Conservation (phyloP, 2,888 invertebrate species). For the Scelioninae gen. 2 region DNA sequence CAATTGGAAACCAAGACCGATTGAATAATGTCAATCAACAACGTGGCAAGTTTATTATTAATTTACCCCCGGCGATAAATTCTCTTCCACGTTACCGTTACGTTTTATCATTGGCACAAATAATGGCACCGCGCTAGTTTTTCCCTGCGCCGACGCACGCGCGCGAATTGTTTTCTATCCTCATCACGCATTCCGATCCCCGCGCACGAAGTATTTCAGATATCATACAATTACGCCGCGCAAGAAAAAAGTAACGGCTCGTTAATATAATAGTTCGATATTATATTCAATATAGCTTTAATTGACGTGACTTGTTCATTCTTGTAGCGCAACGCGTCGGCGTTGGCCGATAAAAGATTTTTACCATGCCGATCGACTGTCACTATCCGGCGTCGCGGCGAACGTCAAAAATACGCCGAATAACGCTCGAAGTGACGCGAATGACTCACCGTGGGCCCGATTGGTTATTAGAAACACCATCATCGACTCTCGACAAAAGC, state of each 20-base stretch:
- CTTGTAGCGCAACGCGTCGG: constrained; percentile 56
- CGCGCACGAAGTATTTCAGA: constrained; percentile 39
- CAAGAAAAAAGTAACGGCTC: constrained; percentile 48
- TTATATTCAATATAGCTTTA: constrained; percentile 60
- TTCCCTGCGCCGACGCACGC: constrained; percentile 18
- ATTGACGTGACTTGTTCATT: constrained; percentile 59
- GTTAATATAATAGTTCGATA: constrained; percentile 53
- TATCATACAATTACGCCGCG: constrained; percentile 49
- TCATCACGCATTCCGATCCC: constrained; percentile 42
- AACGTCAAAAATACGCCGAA: constrained; percentile 57
- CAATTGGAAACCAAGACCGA: no score
- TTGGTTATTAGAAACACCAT: constrained; percentile 60
- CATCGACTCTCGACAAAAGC: constrained; percentile 59
- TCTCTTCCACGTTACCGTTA: constrained; percentile 50
- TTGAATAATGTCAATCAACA: no score
- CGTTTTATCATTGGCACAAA: constrained; percentile 40
- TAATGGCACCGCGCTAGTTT: constrained; percentile 46
- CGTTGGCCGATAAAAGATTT: constrained; percentile 57
- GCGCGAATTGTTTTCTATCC: constrained; percentile 22
- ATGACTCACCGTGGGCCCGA: constrained; percentile 57
- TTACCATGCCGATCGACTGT: constrained; percentile 55
- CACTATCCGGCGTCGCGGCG: constrained; percentile 54
- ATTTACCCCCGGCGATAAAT: constrained; percentile 34
- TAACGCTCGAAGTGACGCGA: constrained; percentile 58
- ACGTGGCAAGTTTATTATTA: no score